Base-by-base conservation (phyloP, 2,113 vertebrate species). In the Xyrauchen texanus region DNA sequence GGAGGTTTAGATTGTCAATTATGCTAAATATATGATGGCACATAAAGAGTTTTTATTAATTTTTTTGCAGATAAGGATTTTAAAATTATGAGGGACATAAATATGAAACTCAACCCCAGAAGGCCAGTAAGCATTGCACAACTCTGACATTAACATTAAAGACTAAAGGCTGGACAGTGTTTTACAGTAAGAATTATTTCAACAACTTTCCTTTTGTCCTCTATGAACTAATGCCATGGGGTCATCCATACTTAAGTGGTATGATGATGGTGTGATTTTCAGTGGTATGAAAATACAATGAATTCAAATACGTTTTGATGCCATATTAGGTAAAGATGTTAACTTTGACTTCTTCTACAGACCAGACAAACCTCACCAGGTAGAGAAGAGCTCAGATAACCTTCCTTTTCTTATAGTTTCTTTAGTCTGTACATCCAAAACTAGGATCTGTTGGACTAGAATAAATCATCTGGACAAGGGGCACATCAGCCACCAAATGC, bases 151-250 rank as follows among this genome's bases (percentile, higher is more conserved):
- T 21, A 34, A 34, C 21, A 34, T 34, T 34, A 34, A 34, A 34
- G 21, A 34, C 21, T 34, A 34, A 34, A 34, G 21, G 21, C 6
- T 51, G 42, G 51, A 13, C 51, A 53, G 11, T 44, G 9, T 65
- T 11, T 69, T 52, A 70, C 49, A 64, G 2, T 70, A 7, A 16
- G 12, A 55, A 13, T n/a, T 16, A 3, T 53, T 80, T 49, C 2
- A 64, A 4, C 72, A 21, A 61, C 9, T 81, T 53, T 62, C 77
- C 5, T 65, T 4, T 34, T 34, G 21, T 34, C 21, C 21, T 34
- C 68, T 77, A 99, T 97, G 93, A 95, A 78, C 82, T 99, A 47
- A 97, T 98, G 97, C 96, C 98, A 0, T 99, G 98, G 98, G 98
- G 99, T 87, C 96, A 97, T 55, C 95, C 97, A 0, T 99, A 94